Percentiles rank a stretch among this genome's conserved stretches.
Conservation (phyloP, 2,888 invertebrate genomes). For the Halictus quadricinctus region DNA sequence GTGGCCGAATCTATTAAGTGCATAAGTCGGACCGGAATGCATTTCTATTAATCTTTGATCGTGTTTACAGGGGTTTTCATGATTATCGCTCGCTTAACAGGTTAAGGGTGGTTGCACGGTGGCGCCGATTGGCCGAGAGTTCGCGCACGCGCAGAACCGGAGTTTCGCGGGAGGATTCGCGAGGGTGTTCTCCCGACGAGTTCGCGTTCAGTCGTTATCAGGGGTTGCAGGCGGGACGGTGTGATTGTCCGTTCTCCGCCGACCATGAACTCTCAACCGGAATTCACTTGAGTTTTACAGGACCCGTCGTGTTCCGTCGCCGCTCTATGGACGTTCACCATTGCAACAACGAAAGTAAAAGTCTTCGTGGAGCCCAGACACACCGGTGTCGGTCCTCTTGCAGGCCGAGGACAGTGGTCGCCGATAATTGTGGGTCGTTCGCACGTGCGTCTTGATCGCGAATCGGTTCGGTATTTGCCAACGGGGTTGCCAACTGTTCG, state of each 20-base stretch:
- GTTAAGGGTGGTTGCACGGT: conserved; percentile 32
- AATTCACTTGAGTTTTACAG: conserved; percentile 7
- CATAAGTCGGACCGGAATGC: neutral
- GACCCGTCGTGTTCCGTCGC: neutral
- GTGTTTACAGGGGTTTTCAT: neutral
- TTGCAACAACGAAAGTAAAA: neutral
- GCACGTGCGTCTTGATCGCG: conserved; percentile 54
- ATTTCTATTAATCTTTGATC: conserved; percentile 2
- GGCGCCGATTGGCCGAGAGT: conserved; percentile 41
- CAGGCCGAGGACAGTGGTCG: conserved; percentile 10
- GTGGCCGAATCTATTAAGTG: neutral
- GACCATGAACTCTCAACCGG: conserved; percentile 30
- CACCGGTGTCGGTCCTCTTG: conserved; percentile 25
- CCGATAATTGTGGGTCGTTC: conserved; percentile 27
- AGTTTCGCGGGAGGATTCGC: conserved; percentile 19
- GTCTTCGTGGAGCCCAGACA: neutral
- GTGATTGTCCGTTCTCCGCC: conserved; percentile 25
- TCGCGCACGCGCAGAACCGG: conserved; percentile 30
- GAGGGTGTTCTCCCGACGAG: conserved; percentile 12
- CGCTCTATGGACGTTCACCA: neutral
- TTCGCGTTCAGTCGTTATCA: conserved; percentile 53
- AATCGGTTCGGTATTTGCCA: conserved; percentile 19
- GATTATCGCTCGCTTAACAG: conserved; percentile 7
- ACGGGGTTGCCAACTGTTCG: neutral
- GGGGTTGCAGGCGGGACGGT: conserved; percentile 36